Conservation (phyloP, 2,113 vertebrate species). For the Blennius ocellaris region DNA sequence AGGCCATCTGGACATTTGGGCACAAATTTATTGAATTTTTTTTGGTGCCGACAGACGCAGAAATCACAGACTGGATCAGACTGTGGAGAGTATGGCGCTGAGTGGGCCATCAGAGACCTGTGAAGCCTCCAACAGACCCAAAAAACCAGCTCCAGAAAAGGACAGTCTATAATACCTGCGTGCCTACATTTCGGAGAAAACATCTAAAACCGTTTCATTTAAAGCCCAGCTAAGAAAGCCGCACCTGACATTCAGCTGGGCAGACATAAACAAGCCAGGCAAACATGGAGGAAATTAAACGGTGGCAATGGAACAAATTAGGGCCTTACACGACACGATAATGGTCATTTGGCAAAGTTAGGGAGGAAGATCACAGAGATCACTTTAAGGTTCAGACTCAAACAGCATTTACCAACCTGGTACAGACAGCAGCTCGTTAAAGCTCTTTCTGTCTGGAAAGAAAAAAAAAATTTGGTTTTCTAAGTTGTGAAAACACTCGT, state of each 20-base stretch:
- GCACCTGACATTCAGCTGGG: constrained; percentile 36
- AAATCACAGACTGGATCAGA: constrained; percentile 51
- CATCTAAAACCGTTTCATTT: neutral
- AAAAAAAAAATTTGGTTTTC: neutral
- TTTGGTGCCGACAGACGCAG: constrained; percentile 54
- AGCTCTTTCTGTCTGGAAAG: constrained; percentile 14
- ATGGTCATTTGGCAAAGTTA: constrained; percentile 41
- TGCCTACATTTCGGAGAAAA: too few species aligned
- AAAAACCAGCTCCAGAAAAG: neutral
- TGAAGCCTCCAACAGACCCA: constrained; percentile 16
- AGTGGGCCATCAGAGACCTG: constrained; percentile 50
- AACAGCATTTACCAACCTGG: constrained; percentile 32
- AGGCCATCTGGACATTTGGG: constrained; percentile 90
- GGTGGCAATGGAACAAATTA: constrained; percentile 40
- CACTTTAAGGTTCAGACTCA: constrained; percentile 16
- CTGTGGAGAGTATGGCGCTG: constrained; percentile 24
- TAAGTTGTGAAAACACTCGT: constrained; percentile 22
- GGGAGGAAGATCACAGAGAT: constrained; percentile 34
- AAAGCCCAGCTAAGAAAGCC: constrained; percentile 4
- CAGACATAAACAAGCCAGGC: constrained; percentile 51
- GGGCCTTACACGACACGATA: constrained; percentile 17
- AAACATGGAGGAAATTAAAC: constrained; percentile 20
- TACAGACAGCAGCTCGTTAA: constrained; percentile 21
- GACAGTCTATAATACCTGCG: neutral
- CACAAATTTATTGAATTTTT: constrained; percentile 39